Evolutionary conservation across 2,797 vertebrate genomes (phyloP).

Genomic region (Gobionotothen gibberifrons): DNA sequence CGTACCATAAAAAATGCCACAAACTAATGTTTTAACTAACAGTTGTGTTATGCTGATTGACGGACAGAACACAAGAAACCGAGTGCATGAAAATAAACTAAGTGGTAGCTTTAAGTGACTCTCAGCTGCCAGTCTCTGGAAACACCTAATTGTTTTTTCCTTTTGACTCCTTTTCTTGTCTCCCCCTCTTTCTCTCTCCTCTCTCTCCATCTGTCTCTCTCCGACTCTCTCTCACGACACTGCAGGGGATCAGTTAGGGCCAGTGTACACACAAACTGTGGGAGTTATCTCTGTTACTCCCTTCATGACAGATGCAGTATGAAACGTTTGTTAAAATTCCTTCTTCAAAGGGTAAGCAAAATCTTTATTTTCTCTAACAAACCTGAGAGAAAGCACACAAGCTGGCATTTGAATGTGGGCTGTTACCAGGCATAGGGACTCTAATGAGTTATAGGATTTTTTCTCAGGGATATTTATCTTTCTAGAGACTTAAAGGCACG

Average conservation of each 20-base stretch:
- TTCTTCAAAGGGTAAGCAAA: constrained; percentile 5
- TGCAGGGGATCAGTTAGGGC: constrained; percentile 14
- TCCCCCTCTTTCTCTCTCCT: neutral
- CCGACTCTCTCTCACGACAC: neutral
- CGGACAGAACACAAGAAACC: neutral
- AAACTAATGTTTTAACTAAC: neutral
- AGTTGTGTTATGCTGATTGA: neutral
- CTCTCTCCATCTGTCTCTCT: neutral
- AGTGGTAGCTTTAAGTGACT: neutral
- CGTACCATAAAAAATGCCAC: neutral
- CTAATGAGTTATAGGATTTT: neutral
- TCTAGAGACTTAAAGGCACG: neutral
- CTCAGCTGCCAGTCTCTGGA: neutral
- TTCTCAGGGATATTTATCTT: neutral
- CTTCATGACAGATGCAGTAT: constrained; percentile 17
- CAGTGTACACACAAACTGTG: constrained; percentile 27
- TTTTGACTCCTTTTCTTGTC: neutral
- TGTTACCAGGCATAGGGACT: neutral
- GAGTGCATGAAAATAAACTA: neutral
- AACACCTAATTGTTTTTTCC: neutral
- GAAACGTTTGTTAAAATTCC: constrained; percentile 20
- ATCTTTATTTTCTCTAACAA: neutral
- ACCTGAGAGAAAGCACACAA: constrained; percentile 2
- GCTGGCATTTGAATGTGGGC: neutral
- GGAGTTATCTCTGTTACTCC: constrained; percentile 7